Evolutionary conservation across 2,797 vertebrate species (phyloP).

Genomic region (Arctocebus calabarensis): DNA sequence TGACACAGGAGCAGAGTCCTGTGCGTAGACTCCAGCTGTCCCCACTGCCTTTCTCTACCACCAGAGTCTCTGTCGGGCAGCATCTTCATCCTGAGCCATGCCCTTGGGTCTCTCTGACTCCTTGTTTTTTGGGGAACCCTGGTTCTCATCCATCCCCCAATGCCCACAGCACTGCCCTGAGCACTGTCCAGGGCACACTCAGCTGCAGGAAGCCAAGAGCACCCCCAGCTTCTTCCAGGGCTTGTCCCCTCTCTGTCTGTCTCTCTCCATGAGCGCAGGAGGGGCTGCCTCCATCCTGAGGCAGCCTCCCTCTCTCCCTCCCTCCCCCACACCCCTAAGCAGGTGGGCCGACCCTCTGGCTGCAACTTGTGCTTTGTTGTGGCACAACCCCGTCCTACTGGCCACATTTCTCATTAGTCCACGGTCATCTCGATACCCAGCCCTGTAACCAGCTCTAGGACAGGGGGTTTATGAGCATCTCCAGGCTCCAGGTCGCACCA

Average conservation of each 20-base stretch:
- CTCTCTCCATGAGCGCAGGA: neutral
- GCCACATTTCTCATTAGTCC: conserved; percentile 80
- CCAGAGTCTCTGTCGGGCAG: neutral
- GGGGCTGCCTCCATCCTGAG: neutral
- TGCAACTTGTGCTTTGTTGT: conserved; percentile 45
- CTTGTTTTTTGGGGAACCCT: too few species aligned
- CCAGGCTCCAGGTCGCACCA: conserved; percentile 75
- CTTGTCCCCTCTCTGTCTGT: too few species aligned
- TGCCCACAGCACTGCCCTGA: neutral
- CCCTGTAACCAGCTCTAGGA: conserved; percentile 80
- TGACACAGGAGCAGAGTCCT: rapidly evolving
- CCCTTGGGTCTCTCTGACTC: neutral
- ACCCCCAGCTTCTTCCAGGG: neutral
- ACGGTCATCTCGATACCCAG: conserved; percentile 79
- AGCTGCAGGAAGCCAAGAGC: neutral
- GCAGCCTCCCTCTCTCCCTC: neutral
- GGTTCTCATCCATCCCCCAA: too few species aligned
- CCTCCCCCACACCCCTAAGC: neutral
- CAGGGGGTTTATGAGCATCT: conserved; percentile 83
- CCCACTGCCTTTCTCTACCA: neutral
- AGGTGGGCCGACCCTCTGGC: conserved; percentile 56
- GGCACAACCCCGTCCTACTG: conserved; percentile 60
- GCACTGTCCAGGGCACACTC: neutral
- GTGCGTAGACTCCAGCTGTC: rapidly evolving
- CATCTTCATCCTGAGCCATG: neutral